Conservation (phyloP, 1,140 invertebrate genomes). For the Eurytemora carolleeae region DNA sequence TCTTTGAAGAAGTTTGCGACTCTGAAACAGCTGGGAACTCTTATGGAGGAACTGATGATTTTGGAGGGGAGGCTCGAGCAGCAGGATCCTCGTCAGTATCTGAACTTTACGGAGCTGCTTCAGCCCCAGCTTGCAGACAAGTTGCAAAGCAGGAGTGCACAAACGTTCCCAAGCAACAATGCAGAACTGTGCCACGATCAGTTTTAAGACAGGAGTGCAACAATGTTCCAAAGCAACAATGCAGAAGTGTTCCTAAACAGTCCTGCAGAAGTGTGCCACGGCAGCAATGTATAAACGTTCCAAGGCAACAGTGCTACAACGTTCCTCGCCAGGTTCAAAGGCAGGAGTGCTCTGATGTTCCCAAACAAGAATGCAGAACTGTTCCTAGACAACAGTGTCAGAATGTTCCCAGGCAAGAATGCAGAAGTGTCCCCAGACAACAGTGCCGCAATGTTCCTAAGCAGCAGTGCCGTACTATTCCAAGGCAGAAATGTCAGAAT, state of each 20-base stretch:
- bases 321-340: background rate
- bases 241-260: too few relatives aligned
- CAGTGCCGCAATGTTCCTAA: slow-evolving; percentile 2
- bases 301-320: too few relatives aligned
- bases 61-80: too few relatives aligned
- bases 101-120: background rate
- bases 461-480: slow-evolving; percentile 5
- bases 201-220: background rate
- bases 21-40: background rate
- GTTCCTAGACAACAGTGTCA: too few relatives aligned
- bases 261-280: slow-evolving; percentile 7
- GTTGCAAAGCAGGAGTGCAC: background rate
- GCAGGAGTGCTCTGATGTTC: background rate
- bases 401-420: background rate
- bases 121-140: background rate
- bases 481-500: background rate
- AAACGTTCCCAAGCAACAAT: slow-evolving; percentile 4
- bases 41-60: background rate
- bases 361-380: too few relatives aligned
- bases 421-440: background rate
- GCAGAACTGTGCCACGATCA: background rate
- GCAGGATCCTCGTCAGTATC: too few relatives aligned
- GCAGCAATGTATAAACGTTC: slow-evolving; percentile 5
- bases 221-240: background rate
- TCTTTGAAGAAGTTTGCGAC: background rate